Base-by-base conservation (phyloP, 2,888 invertebrate genomes). In the Noctua comes region DNA sequence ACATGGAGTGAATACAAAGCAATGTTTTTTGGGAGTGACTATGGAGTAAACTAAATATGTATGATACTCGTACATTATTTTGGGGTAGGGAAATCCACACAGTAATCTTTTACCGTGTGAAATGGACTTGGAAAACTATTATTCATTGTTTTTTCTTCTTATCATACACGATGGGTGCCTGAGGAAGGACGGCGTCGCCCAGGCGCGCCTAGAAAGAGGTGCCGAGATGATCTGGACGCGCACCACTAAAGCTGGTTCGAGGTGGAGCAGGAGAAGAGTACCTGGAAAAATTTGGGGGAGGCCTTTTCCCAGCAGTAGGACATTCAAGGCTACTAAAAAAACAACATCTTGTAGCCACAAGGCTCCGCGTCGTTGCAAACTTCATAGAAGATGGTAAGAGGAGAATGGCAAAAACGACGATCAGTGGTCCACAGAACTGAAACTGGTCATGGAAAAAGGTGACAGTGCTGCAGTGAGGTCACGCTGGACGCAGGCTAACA, bases 1-100 rank as follows among this genome's bases (percentile, higher is more conserved):
- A 75, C 81, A 78, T 74, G 88, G 5, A 65, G 27, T 78, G 88
- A 88, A 88, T 88, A 31, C 69, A 77, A 81, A 87, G 46, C 43
- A 27, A 1, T 36, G n/a, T 64, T 57, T 80, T 83, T 83, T 66
- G 31, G n/a, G 21, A 18, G 31, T 69, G 40, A 57, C 16, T 57
- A 57, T 43, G 0, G 6, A 4, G 40, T n/a, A 11, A 40, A 68
- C 16, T 6, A 10, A n/a, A 54, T 68, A 62, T 27, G 0, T 16
- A 43, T 66, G 57, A 36, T 66, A 51, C 48, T 51, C 48, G 7
- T 51, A 3, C 5, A 31, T 66, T 59, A 57, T 40, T 82, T 31
- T 66, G 7, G 7, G 10, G 16, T 48, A 16, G 31, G n/a, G 3
- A 46, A 57, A 79, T 24, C 80, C 36, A 36, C 21, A 64, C 21